Conservation (phyloP, 2,113 vertebrate species). For the Rattus norvegicus region DNA sequence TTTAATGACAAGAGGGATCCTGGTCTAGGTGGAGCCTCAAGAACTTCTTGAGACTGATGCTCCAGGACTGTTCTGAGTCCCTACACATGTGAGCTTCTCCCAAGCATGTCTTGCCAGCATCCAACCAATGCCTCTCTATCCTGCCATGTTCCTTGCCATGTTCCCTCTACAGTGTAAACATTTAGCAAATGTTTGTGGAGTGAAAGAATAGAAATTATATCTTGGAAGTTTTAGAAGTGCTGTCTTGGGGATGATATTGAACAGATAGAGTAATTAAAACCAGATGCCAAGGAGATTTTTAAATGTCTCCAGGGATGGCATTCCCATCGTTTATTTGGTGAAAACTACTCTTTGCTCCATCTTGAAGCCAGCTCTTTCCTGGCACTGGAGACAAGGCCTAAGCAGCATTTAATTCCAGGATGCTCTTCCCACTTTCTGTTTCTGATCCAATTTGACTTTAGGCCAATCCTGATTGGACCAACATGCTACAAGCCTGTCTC, state of each 20-base stretch:
- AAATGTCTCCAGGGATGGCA: conserved; percentile 51
- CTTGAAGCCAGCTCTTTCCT: conserved; percentile 65
- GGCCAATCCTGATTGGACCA: background rate
- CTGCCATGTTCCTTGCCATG: background rate
- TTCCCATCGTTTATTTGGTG: conserved; percentile 60
- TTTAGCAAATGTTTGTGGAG: conserved; percentile 26
- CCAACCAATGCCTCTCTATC: fast-evolving
- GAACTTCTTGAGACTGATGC: too few relatives aligned
- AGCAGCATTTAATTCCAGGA: conserved; percentile 64
- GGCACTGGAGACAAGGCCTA: conserved; percentile 40
- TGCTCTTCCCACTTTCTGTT: conserved; percentile 43
- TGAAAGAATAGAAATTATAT: conserved; percentile 26
- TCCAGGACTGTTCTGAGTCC: background rate
- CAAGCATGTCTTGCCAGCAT: fast-evolving
- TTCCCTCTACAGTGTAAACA: background rate
- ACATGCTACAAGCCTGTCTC: background rate
- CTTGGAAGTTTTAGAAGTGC: conserved; percentile 53
- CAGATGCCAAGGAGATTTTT: conserved; percentile 65
- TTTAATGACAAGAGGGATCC: background rate
- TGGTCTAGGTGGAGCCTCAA: background rate
- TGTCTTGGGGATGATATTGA: conserved; percentile 52
- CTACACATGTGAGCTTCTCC: background rate
- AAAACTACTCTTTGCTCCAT: conserved; percentile 17
- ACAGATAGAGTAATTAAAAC: conserved; percentile 62
- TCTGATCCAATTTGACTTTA: conserved; percentile 49